Evolutionary conservation across 1,140 invertebrate genomes (phyloP), one percentile per base, ranked within the genome.

Genomic region (Dinoponera quadriceps): DNA sequence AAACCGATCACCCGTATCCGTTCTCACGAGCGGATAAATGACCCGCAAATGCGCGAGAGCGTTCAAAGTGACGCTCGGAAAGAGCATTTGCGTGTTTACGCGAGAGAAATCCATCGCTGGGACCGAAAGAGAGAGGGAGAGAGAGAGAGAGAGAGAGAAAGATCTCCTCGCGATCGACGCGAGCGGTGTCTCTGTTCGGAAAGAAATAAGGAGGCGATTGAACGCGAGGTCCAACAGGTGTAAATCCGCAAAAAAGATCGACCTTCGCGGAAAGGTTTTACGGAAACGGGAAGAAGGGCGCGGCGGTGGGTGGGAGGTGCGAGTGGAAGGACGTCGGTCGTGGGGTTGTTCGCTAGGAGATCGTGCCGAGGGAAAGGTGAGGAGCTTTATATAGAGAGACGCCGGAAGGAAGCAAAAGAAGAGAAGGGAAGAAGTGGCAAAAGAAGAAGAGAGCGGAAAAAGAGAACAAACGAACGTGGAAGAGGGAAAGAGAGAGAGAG

Each of bases 181-280:
- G 65, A 78, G 73, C 59, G 62, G 38, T 57, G 22, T 74, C 83
- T 73, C 71, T 83, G 80, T 59, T 84, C 63, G 78, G 85, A 66
- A 81, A 88, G 69, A 90, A 92, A 90, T 88, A 90, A 85, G 86
- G 73, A 73, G 51, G 77, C 84, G 89, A 85, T 90, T 74, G 89
- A 83, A 87, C 78, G 83, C 91, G 86, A 92, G 92, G 89, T 93
- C 91, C 93, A 94, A 94, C 93, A 94, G 93, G 93, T 93, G 93
- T 90, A 94, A 93, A 92, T 92, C 90, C 86, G 89, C 82, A 89
- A 92, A 92, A 78, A 92, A 93, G 90, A 91, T 91, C 83, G 91
- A 91, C 85, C 75, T 80, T 80, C 89, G 87, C 86, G 83, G 90
- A 90, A 92, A 87, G 86, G 86, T 85, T 88, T 89, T 89, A 85